Base-by-base conservation (phyloP, 2,113 vertebrate species). In the Burhinus bistriatus region DNA sequence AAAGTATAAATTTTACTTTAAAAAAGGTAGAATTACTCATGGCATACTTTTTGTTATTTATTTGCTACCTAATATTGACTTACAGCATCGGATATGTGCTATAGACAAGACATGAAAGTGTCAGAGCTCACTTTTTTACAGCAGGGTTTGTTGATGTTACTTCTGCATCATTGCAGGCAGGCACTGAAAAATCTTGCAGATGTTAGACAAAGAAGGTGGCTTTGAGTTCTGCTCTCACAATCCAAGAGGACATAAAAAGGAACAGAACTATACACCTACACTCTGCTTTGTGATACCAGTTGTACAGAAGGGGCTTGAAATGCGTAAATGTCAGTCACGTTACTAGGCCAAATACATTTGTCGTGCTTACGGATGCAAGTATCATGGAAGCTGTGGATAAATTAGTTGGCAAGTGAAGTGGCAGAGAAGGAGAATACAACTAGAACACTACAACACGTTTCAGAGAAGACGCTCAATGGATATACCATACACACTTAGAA, bases 1-100 rank as follows among this genome's bases (percentile, higher is more conserved):
- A 85, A 95, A 86, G 34, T 19, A 51, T 65, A 78, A 87, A 80
- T 69, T 52, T 19, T 51, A 55, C 26, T 66, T 69, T 26, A 18
- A 69, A 90, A 81, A 70, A 44, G 6, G 26, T 30, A 57, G 9
- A 69, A 70, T 84, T 78, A 25, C 40, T 83, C 38, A 11, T 34
- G 36, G 45, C 9, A 12, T n/a, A 44, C 25, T 59, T 93, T 59
- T 64, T 78, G 26, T 34, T 89, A 72, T 87, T 78, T 76, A 55
- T 86, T 94, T 94, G 32, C 51, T 76, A 75, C 44, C 45, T 80
- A 79, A 58, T 80, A 90, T 30, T 91, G 73, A 90, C 70, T 87
- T 69, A 79, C 3, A 65, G 19, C 19, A 55, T 20, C 88, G 58
- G 57, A 81, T 51, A 23, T 9, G 9, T 90, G 85, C 62, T 81